phyloP scores from a whole-genome alignment of 2,888 invertebrate genomes.

The Pharmacophagus antenor region DNA sequence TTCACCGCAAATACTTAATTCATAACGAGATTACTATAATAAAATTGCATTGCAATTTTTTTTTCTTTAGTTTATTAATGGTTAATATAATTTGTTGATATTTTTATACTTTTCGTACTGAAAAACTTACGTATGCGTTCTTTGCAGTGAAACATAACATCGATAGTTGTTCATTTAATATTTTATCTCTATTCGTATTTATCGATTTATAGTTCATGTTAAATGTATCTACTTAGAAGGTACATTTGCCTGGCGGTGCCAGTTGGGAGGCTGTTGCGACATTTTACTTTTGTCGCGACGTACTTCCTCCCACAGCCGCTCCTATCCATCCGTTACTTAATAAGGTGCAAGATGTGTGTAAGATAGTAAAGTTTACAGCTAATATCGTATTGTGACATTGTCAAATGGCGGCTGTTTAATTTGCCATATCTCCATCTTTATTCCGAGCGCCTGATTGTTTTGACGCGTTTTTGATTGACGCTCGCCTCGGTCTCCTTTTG shows the following conservation, averaged over 20 bases:
- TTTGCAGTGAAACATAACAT: no score
- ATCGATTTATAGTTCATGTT: background rate
- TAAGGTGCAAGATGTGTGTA: constrained; percentile 6
- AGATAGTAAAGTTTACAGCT: background rate
- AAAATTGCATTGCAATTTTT: no score
- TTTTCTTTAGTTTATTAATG: no score
- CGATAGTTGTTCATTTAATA: no score
- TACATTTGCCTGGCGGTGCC: background rate
- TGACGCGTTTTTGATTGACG: constrained; percentile 61
- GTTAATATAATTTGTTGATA: no score
- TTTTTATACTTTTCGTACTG: no score
- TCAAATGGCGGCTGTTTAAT: constrained; percentile 52
- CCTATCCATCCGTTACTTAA: background rate
- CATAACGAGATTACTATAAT: no score
- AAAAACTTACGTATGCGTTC: no score
- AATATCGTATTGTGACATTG: constrained; percentile 48
- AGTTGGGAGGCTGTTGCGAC: constrained; percentile 8
- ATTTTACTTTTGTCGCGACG: constrained; percentile 35
- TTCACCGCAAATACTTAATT: no score
- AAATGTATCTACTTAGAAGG: background rate
- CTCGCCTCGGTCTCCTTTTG: constrained; percentile 46
- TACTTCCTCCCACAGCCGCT: constrained; percentile 66
- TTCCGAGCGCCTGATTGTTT: constrained; percentile 43
- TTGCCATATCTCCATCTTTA: constrained; percentile 49
- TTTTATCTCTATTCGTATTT: no score